Evolutionary conservation across 2,888 invertebrate genomes (phyloP), one percentile per base, ranked within the genome.

Genomic region (Copidosoma aretas): DNA sequence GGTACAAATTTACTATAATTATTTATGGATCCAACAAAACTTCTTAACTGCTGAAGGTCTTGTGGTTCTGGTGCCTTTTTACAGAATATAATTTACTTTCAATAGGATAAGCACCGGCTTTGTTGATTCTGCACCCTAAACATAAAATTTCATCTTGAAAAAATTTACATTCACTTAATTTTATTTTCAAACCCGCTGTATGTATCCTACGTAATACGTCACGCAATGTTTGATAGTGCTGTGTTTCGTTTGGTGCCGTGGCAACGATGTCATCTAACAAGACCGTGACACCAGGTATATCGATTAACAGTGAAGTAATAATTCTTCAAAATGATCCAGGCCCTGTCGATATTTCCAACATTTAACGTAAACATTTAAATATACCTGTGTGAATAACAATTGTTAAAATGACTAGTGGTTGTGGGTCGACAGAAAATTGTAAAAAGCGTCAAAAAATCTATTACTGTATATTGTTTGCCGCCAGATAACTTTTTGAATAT

Each of bases 401-500:
- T 17, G 69, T 67, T 8, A 70, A 15, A 15, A 59, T 68, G 1
- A 70, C 5, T 60, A 67, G 58, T 15, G 68, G 64, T 24, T 71
- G 64, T 60, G 49, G 43, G 1, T 43, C 57, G 0, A 73, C 21
- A 0, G 64, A 64, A 1, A 73, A 60, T 52, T 73, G 73, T 25
- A 53, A 46, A 51, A 62, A 73, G 1, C 69, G 71, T 19, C 71
- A 69, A 60, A 54, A 73, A 43, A 61, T 72, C 71, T 24, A 73
- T 67, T 46, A 70, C 68, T 8, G 72, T 41, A 63, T 78, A 80
- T 5, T 67, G 41, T 22, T 65, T 67, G 17, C 78, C 77, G n/a
- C 75, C 75, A 22, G 64, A 19, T 3, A 75, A 58, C 1, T 65
- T 71, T 46, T 62, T 63, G 2, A 74, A 70, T 12, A 77, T 25